A percentile compares a stretch with the other conserved stretches of the same genome.
These are phyloP conservation scores for Diabrotica balteata DNA, from an alignment of 2,888 invertebrate species.

Conservation along the genomic window DNA sequence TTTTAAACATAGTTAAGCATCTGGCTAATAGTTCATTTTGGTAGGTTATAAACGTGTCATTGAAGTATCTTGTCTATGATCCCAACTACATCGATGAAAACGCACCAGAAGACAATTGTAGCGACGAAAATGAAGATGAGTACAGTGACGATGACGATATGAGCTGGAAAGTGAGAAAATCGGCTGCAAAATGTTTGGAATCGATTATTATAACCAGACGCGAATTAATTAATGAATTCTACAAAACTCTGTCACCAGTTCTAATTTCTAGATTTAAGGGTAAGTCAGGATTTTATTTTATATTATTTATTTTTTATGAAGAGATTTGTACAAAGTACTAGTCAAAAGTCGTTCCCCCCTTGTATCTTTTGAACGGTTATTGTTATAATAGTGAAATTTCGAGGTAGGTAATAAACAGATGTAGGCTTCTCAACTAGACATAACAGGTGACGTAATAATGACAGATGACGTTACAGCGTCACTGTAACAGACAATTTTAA, in stretches of 20 bases:
- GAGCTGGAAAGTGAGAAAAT: constrained; percentile 97
- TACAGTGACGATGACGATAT: constrained; percentile 99
- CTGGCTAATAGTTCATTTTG: constrained; percentile 24
- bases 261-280: constrained; percentile 93
- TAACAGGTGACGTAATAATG: too few species aligned
- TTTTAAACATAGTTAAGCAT: too few species aligned
- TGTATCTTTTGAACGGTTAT: too few species aligned
- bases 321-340: too few species aligned
- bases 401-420: too few species aligned
- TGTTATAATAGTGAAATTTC: too few species aligned
- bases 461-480: too few species aligned
- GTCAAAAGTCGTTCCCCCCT: too few species aligned
- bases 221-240: constrained; percentile 89
- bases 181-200: constrained; percentile 97
- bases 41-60: constrained; percentile 84
- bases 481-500: too few species aligned
- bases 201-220: constrained; percentile 92
- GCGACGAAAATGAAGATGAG: constrained; percentile 87
- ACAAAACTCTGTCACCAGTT: constrained; percentile 86
- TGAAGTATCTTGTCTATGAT: constrained; percentile 93
- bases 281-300: constrained; percentile 50
- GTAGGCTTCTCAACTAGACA: too few species aligned
- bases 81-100: constrained; percentile 98
- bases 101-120: constrained; percentile 70
- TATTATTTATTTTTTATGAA: too few species aligned